These are phyloP conservation scores for Phortica variegata DNA, from an alignment of 1,140 invertebrate genomes.

Conservation along the genomic window DNA sequence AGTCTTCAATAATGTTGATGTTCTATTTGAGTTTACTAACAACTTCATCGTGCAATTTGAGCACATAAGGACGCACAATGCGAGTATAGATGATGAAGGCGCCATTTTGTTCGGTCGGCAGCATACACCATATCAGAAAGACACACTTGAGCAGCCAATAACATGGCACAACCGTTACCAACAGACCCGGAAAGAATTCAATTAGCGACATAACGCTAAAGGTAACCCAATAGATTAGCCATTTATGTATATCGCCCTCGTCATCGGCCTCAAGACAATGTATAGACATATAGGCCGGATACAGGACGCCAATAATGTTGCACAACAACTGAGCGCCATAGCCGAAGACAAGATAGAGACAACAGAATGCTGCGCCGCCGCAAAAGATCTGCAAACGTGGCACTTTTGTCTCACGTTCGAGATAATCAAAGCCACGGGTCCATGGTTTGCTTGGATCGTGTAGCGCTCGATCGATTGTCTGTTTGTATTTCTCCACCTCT, in stretches of 20 bases:
- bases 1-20: too few relatives aligned
- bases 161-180: constrained; percentile 92
- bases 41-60: constrained; percentile 60
- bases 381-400: constrained; percentile 3
- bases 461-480: too few relatives aligned
- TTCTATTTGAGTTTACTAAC: too few relatives aligned
- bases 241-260: constrained; percentile 92
- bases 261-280: constrained; percentile 72
- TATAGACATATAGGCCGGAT: constrained; percentile 93
- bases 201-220: constrained; percentile 89
- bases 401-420: too few relatives aligned
- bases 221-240: constrained; percentile 99
- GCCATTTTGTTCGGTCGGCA: constrained; percentile 88
- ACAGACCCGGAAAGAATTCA: constrained; percentile 91
- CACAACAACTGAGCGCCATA: constrained; percentile 93
- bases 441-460: too few relatives aligned
- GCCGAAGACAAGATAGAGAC: constrained; percentile 90
- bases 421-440: too few relatives aligned
- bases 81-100: constrained; percentile 81
- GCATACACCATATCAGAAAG: constrained; percentile 93
- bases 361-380: constrained; percentile 34
- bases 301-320: constrained; percentile 95
- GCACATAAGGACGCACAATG: constrained; percentile 85
- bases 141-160: constrained; percentile 98
- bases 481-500: too few relatives aligned